Evolutionary conservation across 2,888 invertebrate genomes (phyloP), one percentile per base, ranked within the genome.

Genomic region (Drosophila mimetica): DNA sequence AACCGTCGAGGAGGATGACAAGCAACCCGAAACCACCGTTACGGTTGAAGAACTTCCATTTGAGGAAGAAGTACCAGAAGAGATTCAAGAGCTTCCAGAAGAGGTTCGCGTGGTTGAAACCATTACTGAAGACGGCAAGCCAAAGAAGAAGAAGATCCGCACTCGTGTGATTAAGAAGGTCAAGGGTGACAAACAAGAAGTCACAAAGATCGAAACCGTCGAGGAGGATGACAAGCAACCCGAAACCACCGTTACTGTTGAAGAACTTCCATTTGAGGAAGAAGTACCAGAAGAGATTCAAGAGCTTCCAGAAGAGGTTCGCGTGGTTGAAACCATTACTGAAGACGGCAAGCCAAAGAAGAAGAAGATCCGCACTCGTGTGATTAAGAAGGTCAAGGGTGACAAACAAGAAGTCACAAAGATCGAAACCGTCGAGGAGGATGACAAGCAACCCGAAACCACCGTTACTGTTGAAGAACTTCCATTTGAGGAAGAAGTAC

Each of bases 381-480:
- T 78, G 0, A 78, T 78, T 41, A 78, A 79, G 25, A 79, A 75
- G 71, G 46, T 79, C 22, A 79, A 79, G 58, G 79, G 79, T 37
- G 77, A 65, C 58, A 79, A 75, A 3, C 79, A 79, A 65, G 77
- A 79, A 51, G 73, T 79, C 7, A 79, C 77, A 25, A 79, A 75
- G 55, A 79, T 79, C 6, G 79, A 79, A 51, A 79, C 79, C 5
- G 69, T 79, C 13, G 79, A 79, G 16, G 79, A 79, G n/a, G 79
- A 79, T 41, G 79, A 73, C 30, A 79, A 79, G 6, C 44, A 57
- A 8, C 75, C 79, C 2, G 71, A 79, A 32, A 77, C 75, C 0
- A 79, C 77, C 11, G 77, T 79, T 1, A 79, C 79, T 0, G 75
- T 79, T 0, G 80, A 79, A 22, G 79, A 79, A 13, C 14, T 63